These are phyloP conservation scores for Mechanitis mazaeus DNA, from an alignment of 2,888 invertebrate genomes.

Conservation along the genomic window DNA sequence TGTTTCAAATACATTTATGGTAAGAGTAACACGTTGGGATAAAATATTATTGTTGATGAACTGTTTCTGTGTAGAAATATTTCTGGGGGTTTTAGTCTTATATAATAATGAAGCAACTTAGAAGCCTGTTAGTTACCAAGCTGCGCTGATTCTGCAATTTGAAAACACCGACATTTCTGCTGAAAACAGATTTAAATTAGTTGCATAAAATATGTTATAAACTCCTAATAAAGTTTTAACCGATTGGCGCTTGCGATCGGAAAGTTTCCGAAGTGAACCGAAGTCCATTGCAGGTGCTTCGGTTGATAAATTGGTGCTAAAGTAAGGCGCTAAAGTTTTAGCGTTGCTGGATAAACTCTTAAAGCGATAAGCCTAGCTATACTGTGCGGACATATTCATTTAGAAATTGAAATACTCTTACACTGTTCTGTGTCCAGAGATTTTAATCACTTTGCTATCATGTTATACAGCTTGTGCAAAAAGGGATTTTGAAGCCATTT, in stretches of 20 bases:
- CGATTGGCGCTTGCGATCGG: constrained; percentile 22
- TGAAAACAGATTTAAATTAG: constrained; percentile 21
- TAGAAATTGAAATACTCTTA: constrained; percentile 17
- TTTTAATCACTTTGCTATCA: neutral
- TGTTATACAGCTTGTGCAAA: neutral
- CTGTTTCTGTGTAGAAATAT: too few relatives aligned
- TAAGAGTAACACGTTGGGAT: neutral
- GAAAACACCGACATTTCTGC: constrained; percentile 17
- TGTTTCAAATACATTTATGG: constrained; percentile 6
- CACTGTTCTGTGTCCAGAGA: constrained; percentile 5
- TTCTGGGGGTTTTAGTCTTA: neutral
- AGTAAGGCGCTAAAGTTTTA: constrained; percentile 28
- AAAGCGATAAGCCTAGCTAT: constrained; percentile 28
- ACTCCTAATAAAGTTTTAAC: constrained; percentile 21
- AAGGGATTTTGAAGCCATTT: too few relatives aligned
- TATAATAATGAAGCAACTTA: neutral
- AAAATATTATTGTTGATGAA: neutral
- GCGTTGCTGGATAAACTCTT: constrained; percentile 26
- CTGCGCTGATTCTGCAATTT: constrained; percentile 1
- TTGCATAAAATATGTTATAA: constrained; percentile 22
- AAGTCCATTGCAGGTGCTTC: constrained; percentile 33
- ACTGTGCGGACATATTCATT: constrained; percentile 23
- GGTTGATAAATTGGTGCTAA: constrained; percentile 30
- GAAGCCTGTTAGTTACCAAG: neutral
- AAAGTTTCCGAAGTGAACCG: constrained; percentile 20